Evolutionary conservation across 2,113 vertebrate species (phyloP), one percentile per base, ranked within the genome.

Genomic region (Alligator mississippiensis): DNA sequence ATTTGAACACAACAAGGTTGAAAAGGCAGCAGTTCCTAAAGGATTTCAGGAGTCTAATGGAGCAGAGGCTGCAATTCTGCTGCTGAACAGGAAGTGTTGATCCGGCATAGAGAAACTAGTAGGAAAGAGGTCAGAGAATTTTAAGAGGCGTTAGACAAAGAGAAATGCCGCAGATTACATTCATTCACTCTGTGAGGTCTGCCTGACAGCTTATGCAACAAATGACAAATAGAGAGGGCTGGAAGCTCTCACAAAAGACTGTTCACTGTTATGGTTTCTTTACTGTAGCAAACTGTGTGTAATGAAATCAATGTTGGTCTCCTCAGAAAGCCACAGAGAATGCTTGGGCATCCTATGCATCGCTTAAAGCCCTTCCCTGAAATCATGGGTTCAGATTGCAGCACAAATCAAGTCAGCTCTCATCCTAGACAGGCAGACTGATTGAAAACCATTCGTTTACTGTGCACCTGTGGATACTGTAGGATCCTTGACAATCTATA

Each of bases 51-150:
- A 88, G n/a, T n/a, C 55, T 38, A 16, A 28, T 61, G 80, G 64
- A 90, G 91, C 12, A 11, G 9, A 82, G 47, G 85, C 6, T 94
- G 13, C 66, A 80, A 76, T 88, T 95, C 59, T 57, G 89, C 59
- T 57, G 89, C 74, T 91, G 77, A 87, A 28, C 10, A 2, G 34
- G 1, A 27, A 12, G 0, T 1, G 4, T 5, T n/a, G 78, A 85
- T 58, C 59, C 0, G 3, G 77, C 1, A 66, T 85, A 0, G 91
- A 57, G 9, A 86, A 60, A 54, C 22, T 30, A 0, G 1, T 55
- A 4, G 3, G 93, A 91, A 77, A 92, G 63, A 76, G 91, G 54
- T 34, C 83, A 82, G 11, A 90, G 89, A 90, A 93, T 90, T 91
- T 59, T 88, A 88, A 84, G 30, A 61, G 88, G 72, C 22, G 17